phyloP scores from a whole-genome alignment of 2,888 invertebrate genomes.

The Hirtodrosophila alboralis region DNA sequence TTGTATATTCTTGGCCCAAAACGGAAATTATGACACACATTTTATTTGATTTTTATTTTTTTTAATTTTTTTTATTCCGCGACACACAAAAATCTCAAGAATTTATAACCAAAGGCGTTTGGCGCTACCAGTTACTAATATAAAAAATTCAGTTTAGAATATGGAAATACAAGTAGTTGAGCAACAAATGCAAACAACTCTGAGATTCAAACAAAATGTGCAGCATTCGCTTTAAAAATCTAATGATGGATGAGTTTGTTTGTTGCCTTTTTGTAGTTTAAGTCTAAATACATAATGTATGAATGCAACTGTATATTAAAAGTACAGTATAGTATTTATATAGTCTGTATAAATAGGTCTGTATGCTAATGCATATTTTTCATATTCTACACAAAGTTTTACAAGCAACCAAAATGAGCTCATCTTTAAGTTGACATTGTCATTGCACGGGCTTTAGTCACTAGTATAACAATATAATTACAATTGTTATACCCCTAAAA shows the following conservation, averaged over 20 bases:
- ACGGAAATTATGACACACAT: constrained; percentile 60
- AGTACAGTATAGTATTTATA: no score
- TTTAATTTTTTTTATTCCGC: constrained; percentile 10
- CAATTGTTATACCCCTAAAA: no score
- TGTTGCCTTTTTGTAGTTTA: constrained; percentile 16
- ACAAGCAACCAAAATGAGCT: constrained; percentile 44
- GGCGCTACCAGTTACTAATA: constrained; percentile 10
- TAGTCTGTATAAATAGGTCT: no score
- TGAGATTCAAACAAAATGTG: no score
- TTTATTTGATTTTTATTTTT: no score
- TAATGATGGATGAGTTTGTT: not conserved
- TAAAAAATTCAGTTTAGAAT: not conserved
- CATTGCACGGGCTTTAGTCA: not conserved
- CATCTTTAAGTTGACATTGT: constrained; percentile 37
- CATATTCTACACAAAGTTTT: no score
- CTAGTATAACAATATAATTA: constrained; percentile 14
- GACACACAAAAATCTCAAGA: constrained; percentile 12
- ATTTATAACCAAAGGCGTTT: constrained; percentile 9
- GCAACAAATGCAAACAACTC: not conserved
- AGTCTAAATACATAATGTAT: not conserved
- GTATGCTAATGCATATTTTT: no score
- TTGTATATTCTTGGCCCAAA: constrained; percentile 26
- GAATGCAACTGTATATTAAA: not conserved
- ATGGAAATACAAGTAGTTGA: constrained; percentile 15
- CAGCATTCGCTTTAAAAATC: constrained; percentile 6